These are phyloP conservation scores for Lithophane socia DNA, from an alignment of 2,888 invertebrate species.

Conservation along the genomic window DNA sequence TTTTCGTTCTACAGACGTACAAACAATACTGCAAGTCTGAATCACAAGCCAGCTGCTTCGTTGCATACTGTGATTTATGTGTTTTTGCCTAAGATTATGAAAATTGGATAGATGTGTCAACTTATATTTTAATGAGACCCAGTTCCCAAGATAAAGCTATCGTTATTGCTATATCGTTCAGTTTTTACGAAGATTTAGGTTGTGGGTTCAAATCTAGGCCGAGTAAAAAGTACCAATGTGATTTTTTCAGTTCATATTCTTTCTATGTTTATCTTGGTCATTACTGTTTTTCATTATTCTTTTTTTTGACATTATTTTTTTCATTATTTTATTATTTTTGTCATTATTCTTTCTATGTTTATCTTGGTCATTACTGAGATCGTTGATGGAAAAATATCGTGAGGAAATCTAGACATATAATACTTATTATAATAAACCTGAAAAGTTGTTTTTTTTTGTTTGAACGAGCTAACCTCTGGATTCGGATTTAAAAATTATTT, in stretches of 20 bases:
- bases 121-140: not conserved
- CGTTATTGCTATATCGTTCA: no score
- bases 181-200: not conserved
- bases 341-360: not conserved
- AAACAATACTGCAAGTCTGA: constrained; percentile 55
- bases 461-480: no score
- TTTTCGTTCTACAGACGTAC: constrained; percentile 6
- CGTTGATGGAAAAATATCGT: not conserved
- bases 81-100: constrained; percentile 14
- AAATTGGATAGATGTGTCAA: constrained; percentile 22
- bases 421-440: no score
- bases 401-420: not conserved
- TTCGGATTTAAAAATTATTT: no score
- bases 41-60: constrained; percentile 49
- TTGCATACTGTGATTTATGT: constrained; percentile 44
- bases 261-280: not conserved
- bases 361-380: not conserved
- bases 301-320: no score
- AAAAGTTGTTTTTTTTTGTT: no score
- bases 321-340: no score
- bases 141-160: not conserved
- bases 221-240: not conserved
- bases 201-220: not conserved
- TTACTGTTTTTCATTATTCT: no score
- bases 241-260: not conserved